phyloP scores from a whole-genome alignment of 2,888 invertebrate species.

The Hartigia nigra region DNA sequence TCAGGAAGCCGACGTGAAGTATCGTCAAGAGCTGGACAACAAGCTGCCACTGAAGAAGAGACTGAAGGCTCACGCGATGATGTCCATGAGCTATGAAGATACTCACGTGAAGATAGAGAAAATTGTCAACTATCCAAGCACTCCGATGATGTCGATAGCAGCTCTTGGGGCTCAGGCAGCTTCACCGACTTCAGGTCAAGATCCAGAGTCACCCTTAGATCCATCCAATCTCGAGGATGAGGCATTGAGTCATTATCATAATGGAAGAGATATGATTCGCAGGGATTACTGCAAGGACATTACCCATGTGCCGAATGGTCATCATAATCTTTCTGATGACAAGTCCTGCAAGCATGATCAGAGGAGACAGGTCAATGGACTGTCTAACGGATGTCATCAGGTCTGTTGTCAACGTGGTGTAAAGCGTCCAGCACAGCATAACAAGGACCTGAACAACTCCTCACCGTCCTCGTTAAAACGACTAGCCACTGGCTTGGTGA shows the following conservation, averaged over 20 bases:
- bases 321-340: conserved; percentile 25
- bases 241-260: conserved; percentile 20
- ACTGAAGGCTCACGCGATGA: conserved; percentile 49
- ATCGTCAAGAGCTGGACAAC: conserved; percentile 43
- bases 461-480: conserved; percentile 31
- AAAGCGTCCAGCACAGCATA: conserved; percentile 31
- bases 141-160: conserved; percentile 56
- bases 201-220: neutral
- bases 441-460: conserved; percentile 28
- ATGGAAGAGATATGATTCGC: conserved; percentile 37
- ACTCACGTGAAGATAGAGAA: conserved; percentile 41
- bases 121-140: conserved; percentile 40
- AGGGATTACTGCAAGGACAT: conserved; percentile 44
- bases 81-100: conserved; percentile 39
- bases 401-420: conserved; percentile 32
- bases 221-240: neutral
- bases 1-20: conserved; percentile 38
- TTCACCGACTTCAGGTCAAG: conserved; percentile 6
- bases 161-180: conserved; percentile 40
- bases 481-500: conserved; percentile 21
- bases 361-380: conserved; percentile 25
- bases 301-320: conserved; percentile 28
- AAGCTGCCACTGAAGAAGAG: conserved; percentile 60
- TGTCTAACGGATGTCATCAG: conserved; percentile 31
- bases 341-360: conserved; percentile 36